Base-by-base conservation (phyloP, 2,797 vertebrate genomes). In the Aulostomus chinensis region DNA sequence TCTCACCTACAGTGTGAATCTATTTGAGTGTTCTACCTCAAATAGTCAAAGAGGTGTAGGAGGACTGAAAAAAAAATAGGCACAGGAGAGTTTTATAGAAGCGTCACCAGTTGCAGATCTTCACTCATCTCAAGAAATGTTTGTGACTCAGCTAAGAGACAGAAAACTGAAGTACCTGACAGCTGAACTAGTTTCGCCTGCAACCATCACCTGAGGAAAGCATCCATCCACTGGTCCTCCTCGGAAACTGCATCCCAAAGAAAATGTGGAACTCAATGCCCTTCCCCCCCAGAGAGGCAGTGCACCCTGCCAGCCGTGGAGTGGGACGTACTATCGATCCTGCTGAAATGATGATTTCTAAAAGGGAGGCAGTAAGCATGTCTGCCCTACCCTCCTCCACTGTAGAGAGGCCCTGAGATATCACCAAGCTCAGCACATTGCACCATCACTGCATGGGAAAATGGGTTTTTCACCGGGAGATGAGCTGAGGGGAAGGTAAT, bases 351-450 rank as follows among this genome's bases (percentile, higher is more conserved):
- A 87, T 88, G 85, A 61, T 87, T 86, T 90, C 83, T 87, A 86
- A 91, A 92, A 90, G 81, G 80, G 77, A 85, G 79, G 81, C 86
- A 83, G 87, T 88, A 90, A 89, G 86, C 85, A 87, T 88, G 86
- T 86, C 80, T 86, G 66, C 30, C 14, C 56, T 69, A 69, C 81
- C 80, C 84, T 83, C 83, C 84, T 80, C 81, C 72, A 62, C 64
- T 14, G 58, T 61, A 58, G 64, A 66, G 73, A 68, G 78, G 84
- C 76, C 68, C 80, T 74, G 82, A 83, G 81, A 88, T 89, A 91
- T 89, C 83, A 86, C 85, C 80, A 38, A 77, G 81, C 86, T 92
- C 90, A 91, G 90, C 91, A 92, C 82, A 90, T 89, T 90, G 87
- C 77, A 76, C 84, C 81, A 85, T 78, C 77, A 68, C 81, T 45